A percentile compares a stretch with the other conserved stretches of the same genome.
These are phyloP conservation scores for Aricia agestis DNA, from an alignment of 1,140 invertebrate species.

Conservation along the genomic window DNA sequence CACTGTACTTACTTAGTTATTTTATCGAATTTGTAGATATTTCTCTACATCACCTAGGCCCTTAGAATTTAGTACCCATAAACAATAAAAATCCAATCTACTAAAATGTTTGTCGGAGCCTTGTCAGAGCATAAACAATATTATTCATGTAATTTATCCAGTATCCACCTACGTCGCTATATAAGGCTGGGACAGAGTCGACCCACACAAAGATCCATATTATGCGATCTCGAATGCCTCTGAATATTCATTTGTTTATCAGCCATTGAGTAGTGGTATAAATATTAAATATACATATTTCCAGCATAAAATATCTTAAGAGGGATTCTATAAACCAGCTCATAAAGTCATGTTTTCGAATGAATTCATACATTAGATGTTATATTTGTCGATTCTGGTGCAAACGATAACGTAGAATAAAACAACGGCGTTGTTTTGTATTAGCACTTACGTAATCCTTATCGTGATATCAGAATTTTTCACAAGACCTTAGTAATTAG, in stretches of 20 bases:
- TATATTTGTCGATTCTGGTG: too few species aligned
- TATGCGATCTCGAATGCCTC: neutral
- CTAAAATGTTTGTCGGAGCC: neutral
- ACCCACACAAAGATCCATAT: neutral
- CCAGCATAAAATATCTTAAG: neutral
- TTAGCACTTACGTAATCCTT: too few species aligned
- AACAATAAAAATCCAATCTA: neutral
- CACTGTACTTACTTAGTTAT: too few species aligned
- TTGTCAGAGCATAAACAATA: conserved; percentile 9
- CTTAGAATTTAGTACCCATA: neutral
- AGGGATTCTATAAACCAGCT: neutral
- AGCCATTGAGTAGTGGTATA: neutral
- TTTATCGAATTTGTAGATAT: too few species aligned
- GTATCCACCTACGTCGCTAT: neutral
- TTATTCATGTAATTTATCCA: conserved; percentile 5
- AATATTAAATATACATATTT: neutral
- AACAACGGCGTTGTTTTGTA: too few species aligned
- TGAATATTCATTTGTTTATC: conserved; percentile 12
- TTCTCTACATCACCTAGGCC: too few species aligned
- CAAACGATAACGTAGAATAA: too few species aligned
- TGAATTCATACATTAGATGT: neutral
- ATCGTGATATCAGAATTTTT: too few species aligned
- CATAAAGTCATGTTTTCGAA: neutral
- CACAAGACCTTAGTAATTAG: too few species aligned
- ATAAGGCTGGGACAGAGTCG: conserved; percentile 1